Conservation (phyloP, 2,113 vertebrate genomes). For the Melanerpes formicivorus region DNA sequence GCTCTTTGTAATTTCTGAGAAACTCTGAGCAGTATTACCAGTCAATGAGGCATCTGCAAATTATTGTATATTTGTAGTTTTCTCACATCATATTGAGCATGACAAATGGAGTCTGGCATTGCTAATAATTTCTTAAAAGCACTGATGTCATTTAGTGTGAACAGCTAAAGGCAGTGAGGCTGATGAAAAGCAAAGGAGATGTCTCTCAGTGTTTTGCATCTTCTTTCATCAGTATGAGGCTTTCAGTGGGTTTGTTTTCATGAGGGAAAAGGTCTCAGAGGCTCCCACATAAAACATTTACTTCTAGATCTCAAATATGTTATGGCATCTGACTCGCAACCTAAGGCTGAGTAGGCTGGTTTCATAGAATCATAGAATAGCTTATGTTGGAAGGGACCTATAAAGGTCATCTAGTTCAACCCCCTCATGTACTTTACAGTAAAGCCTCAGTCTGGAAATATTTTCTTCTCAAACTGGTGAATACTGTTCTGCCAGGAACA, state of each 20-base stretch:
- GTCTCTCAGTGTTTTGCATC: background rate
- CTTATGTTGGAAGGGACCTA: background rate
- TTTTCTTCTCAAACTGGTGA: background rate
- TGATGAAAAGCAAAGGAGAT: background rate
- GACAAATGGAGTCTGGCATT: background rate
- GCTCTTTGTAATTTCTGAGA: background rate
- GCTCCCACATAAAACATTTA: background rate
- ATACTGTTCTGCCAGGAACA: background rate
- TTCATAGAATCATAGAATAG: background rate
- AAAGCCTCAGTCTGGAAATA: background rate
- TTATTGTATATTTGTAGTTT: background rate
- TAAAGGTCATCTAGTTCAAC: background rate
- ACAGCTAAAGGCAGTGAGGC: background rate
- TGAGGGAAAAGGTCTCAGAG: background rate
- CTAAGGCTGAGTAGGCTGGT: background rate
- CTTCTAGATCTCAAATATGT: background rate
- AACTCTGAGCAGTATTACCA: background rate
- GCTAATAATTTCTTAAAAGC: background rate
- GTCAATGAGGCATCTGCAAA: background rate
- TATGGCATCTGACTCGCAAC: background rate
- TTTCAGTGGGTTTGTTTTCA: background rate
- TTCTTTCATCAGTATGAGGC: background rate
- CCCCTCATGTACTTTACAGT: background rate
- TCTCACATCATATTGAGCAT: background rate
- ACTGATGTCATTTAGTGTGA: background rate